Base-by-base conservation (phyloP, 2,113 vertebrate species). In the Hepsetus odoe region DNA sequence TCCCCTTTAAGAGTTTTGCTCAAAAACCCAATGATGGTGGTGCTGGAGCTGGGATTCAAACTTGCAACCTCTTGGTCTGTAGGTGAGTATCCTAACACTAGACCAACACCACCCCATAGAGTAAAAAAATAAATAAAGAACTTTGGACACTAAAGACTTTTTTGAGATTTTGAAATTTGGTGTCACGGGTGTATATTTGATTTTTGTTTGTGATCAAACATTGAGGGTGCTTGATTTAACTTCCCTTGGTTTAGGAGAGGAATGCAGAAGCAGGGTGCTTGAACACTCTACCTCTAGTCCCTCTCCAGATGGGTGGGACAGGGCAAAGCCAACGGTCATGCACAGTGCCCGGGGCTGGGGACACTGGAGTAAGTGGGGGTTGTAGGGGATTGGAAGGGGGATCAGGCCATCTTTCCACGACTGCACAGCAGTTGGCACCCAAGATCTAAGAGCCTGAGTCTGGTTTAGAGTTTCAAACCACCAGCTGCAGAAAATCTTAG, bases 401-500 rank as follows among this genome's bases (percentile, higher is more conserved):
- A 35, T 53, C 38, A 70, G 79, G 76, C 46, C 53, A 14, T 79
- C 44, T 75, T 76, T 76, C 68, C 64, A 82, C 32, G 62, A 78
- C 32, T 58, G 58, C 76, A 72, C 62, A 68, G 35, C 65, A 76
- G 72, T 77, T 76, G 65, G 44, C 80, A 70, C 30, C 26, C 55
- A 73, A 73, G 66, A 80, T 71, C 65, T 55, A 74, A 70, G 42
- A 69, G 40, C 72, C 42, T 73, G 42, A 51, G n/a, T 4, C 62
- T 69, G 51, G 51, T 81, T 74, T 82, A 80, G 55, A 28, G 35
- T 75, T 70, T 74, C 70, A 77, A 42, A 56, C 65, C 72, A 76
- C 67, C 80, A 85, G 56, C 77, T 85, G 80, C 30, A 68, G 58
- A 67, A 81, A 59, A 75, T 51, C 62, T 81, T 18, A 26, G 20